Evolutionary conservation across 2,888 invertebrate species (phyloP), one percentile per base, ranked within the genome.

Genomic region (Metallyticus violacea): DNA sequence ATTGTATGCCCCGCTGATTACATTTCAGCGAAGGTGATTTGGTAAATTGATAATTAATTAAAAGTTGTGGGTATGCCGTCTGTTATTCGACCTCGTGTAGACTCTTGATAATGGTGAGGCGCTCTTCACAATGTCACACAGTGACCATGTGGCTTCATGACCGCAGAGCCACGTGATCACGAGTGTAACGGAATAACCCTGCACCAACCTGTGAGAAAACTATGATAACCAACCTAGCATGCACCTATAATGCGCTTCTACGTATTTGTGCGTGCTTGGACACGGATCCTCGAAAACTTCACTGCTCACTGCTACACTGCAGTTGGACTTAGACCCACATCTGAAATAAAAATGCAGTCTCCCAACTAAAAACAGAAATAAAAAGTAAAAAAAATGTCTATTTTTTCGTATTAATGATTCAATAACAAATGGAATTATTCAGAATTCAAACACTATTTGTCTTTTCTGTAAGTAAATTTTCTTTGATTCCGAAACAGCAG

Each of bases 201-300:
- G 26, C 79, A 22, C 79, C 79, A 28, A 79, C 79, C 79, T 28
- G 28, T 26, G 79, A 26, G 26, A 79, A 81, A 26, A 76, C 27
- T 9, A 62, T 62, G 40, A 62, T 62, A 81, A 87, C 87, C 87
- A 86, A 87, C 87, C 87, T 87, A 87, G 85, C 91, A 91, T 90
- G 90, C 94, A 94, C 89, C 91, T 90, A 92, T 93, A 94, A 88
- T 94, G 94, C 89, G 92, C 94, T 91, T 94, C 94, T 90, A 94
- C 91, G 92, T 94, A 94, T 92, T 94, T 94, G 89, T 91, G 91
- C 88, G 94, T 94, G 88, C 92, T 93, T 88, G 93, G 93, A 91
- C 94, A 94, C 88, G 94, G 94, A 90, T 94, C 93, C 89, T 91
- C 93, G 93, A 95, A 91, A 82, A 89, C 88, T 30, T 88, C 87